Conservation (phyloP, 2,113 vertebrate genomes). For the Rhabdomys dilectus region DNA sequence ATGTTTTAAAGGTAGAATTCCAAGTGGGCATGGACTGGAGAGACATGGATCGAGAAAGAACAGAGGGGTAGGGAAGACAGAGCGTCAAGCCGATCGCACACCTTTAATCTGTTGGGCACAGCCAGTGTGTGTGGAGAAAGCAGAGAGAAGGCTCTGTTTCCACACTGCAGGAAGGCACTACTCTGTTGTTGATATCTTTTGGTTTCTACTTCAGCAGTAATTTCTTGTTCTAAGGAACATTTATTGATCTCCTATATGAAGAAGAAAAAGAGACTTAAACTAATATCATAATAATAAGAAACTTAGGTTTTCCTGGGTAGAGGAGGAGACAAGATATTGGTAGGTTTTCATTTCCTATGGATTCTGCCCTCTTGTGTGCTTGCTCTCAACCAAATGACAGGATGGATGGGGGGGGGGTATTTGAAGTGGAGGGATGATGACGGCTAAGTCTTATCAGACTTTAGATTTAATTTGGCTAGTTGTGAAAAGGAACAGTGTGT, state of each 20-base stretch:
- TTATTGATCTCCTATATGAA: background rate
- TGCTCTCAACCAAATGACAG: background rate
- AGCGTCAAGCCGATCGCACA: fast-evolving
- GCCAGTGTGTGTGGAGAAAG: background rate
- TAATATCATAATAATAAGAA: background rate
- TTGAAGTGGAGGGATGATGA: background rate
- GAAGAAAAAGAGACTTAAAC: background rate
- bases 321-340: background rate
- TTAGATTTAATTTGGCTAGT: background rate
- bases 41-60: background rate
- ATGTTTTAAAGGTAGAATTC: background rate
- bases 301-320: background rate
- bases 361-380: background rate
- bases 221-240: background rate
- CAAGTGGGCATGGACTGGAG: background rate
- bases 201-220: constrained; percentile 9
- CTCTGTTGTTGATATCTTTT: background rate
- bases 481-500: background rate
- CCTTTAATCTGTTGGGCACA: background rate
- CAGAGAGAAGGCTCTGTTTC: background rate
- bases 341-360: background rate
- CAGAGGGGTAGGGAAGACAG: background rate
- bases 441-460: background rate
- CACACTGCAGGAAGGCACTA: background rate
- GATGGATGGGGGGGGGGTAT: background rate